Evolutionary conservation across 2,888 invertebrate species (phyloP).

Genomic region (Rotaria macrura): DNA sequence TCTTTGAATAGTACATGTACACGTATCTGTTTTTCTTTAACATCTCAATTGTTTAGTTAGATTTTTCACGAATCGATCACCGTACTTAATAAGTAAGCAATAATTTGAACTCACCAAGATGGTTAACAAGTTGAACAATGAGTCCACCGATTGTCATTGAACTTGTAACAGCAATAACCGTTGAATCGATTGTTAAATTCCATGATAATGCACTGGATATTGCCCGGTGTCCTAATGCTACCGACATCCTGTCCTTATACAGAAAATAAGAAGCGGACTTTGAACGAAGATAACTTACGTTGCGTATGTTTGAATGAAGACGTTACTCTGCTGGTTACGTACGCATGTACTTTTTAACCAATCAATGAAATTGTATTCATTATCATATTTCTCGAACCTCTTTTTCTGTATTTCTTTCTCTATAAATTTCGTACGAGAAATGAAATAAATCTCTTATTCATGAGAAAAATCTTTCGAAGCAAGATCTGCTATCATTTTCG

Average conservation of each 20-base stretch:
- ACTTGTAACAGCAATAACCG: neutral
- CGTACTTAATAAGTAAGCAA: too few species aligned
- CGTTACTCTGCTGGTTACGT: neutral
- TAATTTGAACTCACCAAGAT: neutral
- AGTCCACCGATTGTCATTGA: neutral
- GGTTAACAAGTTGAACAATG: neutral
- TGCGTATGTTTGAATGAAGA: neutral
- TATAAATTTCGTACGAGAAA: neutral
- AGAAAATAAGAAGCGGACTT: neutral
- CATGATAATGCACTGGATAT: neutral
- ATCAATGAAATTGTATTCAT: neutral
- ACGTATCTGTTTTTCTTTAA: too few species aligned
- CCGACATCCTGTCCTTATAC: neutral
- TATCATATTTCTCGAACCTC: neutral
- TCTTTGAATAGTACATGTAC: too few species aligned
- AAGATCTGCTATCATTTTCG: neutral
- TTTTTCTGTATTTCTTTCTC: too few species aligned
- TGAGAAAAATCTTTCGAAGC: neutral
- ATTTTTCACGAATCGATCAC: too few species aligned
- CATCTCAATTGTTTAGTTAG: too few species aligned
- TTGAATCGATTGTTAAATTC: slow-evolving; percentile 9
- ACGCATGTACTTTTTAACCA: neutral
- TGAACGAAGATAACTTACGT: neutral
- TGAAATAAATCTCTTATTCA: neutral
- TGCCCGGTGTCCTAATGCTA: neutral